A percentile compares a stretch with the other conserved stretches of the same genome.
phyloP scores from a whole-genome alignment of 1,140 invertebrate genomes.

The Artemia franciscana region DNA sequence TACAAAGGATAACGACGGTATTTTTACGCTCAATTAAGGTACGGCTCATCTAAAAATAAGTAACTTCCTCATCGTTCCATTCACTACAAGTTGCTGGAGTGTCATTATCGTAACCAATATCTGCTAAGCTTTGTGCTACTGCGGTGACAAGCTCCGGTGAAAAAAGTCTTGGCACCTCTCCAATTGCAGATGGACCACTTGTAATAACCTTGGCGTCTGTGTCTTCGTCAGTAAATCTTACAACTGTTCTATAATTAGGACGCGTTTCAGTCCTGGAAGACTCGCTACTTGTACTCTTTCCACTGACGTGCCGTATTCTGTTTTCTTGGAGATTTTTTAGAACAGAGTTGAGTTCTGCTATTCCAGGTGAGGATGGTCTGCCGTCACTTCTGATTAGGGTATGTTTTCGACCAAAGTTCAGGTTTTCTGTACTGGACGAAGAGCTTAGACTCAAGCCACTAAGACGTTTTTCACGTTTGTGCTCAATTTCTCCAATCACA shows the following conservation, averaged over 20 bases:
- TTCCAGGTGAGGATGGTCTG: neutral
- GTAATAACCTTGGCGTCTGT: too few species aligned
- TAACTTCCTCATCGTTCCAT: neutral
- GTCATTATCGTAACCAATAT: neutral
- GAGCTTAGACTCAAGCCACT: neutral
- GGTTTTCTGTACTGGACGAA: too few species aligned
- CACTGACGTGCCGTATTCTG: neutral
- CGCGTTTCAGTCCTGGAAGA: neutral
- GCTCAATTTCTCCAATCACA: neutral
- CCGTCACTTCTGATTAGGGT: too few species aligned
- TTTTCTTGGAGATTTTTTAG: neutral
- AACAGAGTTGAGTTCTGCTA: neutral
- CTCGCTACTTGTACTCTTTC: neutral
- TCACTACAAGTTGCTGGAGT: neutral
- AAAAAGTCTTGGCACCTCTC: neutral
- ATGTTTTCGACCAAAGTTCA: too few species aligned
- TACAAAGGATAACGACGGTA: too few species aligned
- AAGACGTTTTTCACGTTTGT: neutral
- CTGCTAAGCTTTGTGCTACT: neutral
- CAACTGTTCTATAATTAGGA: neutral
- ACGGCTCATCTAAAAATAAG: neutral
- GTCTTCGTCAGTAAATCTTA: neutral
- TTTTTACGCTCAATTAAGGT: too few species aligned
- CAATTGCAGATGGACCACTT: neutral
- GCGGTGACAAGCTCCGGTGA: neutral